These are phyloP conservation scores for Xylophagus ater DNA, from an alignment of 2,888 invertebrate species.

Conservation along the genomic window DNA sequence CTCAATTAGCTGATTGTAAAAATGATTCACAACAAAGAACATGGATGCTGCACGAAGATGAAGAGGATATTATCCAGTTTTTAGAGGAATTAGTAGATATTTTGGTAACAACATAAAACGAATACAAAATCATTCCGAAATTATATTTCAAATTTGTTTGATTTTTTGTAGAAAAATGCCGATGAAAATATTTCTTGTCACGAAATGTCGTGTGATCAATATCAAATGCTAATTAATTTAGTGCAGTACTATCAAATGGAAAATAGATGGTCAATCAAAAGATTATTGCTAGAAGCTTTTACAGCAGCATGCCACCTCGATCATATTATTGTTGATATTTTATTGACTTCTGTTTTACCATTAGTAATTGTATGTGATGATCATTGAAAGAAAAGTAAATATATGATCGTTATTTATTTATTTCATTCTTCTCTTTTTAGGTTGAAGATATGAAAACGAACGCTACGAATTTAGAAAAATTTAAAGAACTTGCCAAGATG, in stretches of 20 bases:
- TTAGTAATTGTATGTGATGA: constrained; percentile 73
- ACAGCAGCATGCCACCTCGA: constrained; percentile 81
- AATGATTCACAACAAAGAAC: constrained; percentile 92
- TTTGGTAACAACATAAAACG: constrained; percentile 44
- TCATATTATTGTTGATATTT: constrained; percentile 64
- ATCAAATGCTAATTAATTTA: constrained; percentile 69
- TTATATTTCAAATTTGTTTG: constrained; percentile 7
- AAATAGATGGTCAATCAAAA: constrained; percentile 72
- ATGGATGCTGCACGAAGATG: constrained; percentile 93
- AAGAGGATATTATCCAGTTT: constrained; percentile 75
- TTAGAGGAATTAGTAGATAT: constrained; percentile 72
- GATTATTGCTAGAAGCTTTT: constrained; percentile 72
- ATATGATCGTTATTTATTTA: constrained; percentile 55
- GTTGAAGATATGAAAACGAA: constrained; percentile 63
- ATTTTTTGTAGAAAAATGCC: constrained; percentile 65
- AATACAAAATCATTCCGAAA: not conserved
- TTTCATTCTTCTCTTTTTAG: constrained; percentile 47
- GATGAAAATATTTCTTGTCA: constrained; percentile 79
- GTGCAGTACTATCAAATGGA: constrained; percentile 97
- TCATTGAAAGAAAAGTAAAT: not conserved
- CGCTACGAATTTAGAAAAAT: constrained; percentile 63
- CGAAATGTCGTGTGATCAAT: constrained; percentile 72
- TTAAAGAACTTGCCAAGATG: constrained; percentile 72
- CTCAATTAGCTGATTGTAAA: constrained; percentile 75
- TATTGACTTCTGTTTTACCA: constrained; percentile 79